Conservation (phyloP, 2,888 invertebrate genomes). For the Phlogophora meticulosa region DNA sequence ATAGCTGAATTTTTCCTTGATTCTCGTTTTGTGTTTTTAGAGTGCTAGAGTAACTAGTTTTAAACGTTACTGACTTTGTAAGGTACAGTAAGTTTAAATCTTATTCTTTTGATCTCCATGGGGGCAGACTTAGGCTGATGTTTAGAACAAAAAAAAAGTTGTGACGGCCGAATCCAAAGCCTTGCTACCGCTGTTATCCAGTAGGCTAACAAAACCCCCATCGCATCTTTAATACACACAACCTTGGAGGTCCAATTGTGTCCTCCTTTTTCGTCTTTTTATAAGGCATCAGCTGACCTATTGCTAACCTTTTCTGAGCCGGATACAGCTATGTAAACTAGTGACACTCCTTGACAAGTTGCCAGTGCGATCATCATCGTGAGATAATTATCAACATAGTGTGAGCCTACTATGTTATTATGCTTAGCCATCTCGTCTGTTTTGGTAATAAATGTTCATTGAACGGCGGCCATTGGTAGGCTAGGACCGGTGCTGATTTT, state of each 20-base stretch:
- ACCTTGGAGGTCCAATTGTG: conserved; percentile 35
- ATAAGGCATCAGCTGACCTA: conserved; percentile 40
- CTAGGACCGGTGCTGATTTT: conserved; percentile 9
- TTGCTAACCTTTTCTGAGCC: conserved; percentile 50
- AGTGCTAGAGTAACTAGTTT: not conserved
- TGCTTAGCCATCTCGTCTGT: conserved; percentile 24
- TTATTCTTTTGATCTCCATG: not conserved
- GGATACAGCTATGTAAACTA: conserved; percentile 54
- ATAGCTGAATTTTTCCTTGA: conserved; percentile 28
- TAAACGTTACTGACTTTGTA: not conserved
- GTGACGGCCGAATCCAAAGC: not conserved
- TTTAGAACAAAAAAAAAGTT: not conserved
- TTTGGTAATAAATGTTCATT: conserved; percentile 35
- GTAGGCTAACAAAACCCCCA: conserved; percentile 13
- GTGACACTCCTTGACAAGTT: conserved; percentile 32
- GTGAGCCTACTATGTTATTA: conserved; percentile 15
- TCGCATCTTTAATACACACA: conserved; percentile 16
- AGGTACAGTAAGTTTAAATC: too few relatives aligned
- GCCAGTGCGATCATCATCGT: conserved; percentile 40
- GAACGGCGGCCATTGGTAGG: not conserved
- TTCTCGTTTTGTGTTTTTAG: conserved; percentile 10
- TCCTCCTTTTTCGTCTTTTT: conserved; percentile 35
- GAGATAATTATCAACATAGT: conserved; percentile 37
- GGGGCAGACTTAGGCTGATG: not conserved
- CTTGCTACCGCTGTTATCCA: too few relatives aligned